phyloP scores from a whole-genome alignment of 2,113 vertebrate genomes.

The Sceloporus undulatus region DNA sequence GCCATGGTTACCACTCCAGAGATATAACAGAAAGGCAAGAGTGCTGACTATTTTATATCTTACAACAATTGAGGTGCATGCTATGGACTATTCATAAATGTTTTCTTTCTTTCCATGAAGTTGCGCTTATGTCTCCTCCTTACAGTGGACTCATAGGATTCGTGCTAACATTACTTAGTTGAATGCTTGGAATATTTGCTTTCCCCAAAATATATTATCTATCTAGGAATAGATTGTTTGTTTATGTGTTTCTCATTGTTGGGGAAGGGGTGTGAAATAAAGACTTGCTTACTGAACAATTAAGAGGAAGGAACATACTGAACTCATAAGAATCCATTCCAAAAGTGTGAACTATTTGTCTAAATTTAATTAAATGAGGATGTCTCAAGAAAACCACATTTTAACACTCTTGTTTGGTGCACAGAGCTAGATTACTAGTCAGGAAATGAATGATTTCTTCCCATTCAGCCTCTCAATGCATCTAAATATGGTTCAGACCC shows the following conservation, averaged over 20 bases:
- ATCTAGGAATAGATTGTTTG: not conserved
- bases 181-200: not conserved
- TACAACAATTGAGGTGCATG: conserved; percentile 1
- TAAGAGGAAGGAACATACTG: not conserved
- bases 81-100: conserved; percentile 38
- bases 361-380: conserved; percentile 24
- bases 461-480: not conserved
- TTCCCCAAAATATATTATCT: not conserved
- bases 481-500: not conserved
- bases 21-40: conserved; percentile 13
- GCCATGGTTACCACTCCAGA: conserved; percentile 51
- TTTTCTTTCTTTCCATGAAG: conserved; percentile 11
- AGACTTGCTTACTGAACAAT: not conserved
- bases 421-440: not conserved
- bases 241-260: not conserved
- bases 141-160: conserved; percentile 25
- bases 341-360: not conserved
- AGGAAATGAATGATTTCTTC: not conserved
- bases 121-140: conserved; percentile 2
- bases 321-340: not conserved
- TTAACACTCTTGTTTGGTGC: not conserved
- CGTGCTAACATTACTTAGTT: conserved; percentile 17
- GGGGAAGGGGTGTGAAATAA: not conserved
- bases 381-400: not conserved
- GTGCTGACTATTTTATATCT: conserved; percentile 34